phyloP scores from a whole-genome alignment of 2,797 vertebrate genomes.

The Emys orbicularis region DNA sequence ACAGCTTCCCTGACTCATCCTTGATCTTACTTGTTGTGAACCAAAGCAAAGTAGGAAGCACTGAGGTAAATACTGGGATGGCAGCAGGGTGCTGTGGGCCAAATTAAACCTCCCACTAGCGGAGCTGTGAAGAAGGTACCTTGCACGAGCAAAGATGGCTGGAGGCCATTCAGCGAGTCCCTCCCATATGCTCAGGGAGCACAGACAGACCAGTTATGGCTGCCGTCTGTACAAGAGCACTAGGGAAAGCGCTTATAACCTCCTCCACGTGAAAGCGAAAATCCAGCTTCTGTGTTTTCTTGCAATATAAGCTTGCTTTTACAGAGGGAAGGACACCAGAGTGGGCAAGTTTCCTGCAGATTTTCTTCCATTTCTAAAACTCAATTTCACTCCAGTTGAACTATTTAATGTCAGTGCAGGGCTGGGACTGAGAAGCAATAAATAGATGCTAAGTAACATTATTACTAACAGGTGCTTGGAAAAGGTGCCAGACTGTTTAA shows the following conservation, averaged over 20 bases:
- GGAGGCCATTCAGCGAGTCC: no score
- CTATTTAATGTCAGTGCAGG: neutral
- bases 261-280: neutral
- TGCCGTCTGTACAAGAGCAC: neutral
- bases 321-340: neutral
- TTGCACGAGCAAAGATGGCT: neutral
- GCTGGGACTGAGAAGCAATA: neutral
- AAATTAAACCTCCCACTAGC: neutral
- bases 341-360: neutral
- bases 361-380: neutral
- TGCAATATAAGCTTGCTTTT: neutral
- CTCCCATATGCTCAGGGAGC: neutral
- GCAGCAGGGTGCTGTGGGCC: neutral
- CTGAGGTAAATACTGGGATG: neutral
- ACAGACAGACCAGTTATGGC: no score
- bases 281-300: neutral
- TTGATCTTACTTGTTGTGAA: neutral
- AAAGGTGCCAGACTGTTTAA: neutral
- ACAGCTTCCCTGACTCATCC: accelerated
- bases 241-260: neutral
- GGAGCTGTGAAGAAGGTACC: neutral
- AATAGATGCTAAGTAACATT: neutral
- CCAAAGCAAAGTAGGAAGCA: neutral
- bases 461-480: neutral
- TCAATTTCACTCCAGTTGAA: neutral